phyloP scores from a whole-genome alignment of 1,140 invertebrate species.

The Piezodorus guildinii region DNA sequence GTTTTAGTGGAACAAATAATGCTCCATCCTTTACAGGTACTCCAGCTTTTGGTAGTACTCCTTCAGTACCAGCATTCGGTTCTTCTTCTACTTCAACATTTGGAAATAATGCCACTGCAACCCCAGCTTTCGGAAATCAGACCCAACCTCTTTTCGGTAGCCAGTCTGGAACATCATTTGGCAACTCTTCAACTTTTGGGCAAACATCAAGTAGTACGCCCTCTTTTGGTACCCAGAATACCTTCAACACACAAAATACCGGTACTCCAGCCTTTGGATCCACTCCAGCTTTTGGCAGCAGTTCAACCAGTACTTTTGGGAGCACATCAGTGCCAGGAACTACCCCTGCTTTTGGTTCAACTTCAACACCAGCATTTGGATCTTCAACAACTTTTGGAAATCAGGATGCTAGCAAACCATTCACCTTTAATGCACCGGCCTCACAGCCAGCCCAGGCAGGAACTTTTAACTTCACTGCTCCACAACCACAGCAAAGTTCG shows the following conservation, averaged over 20 bases:
- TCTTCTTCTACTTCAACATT: not conserved
- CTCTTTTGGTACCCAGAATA: not conserved
- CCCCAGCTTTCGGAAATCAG: not conserved
- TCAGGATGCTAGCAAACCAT: not conserved
- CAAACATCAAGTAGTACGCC: not conserved
- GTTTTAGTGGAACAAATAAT: not conserved
- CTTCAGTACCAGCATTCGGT: not conserved
- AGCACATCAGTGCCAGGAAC: not conserved
- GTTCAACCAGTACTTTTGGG: not conserved
- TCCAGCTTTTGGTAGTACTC: not conserved
- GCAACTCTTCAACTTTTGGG: not conserved
- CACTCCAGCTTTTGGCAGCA: constrained; percentile 2
- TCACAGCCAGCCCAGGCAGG: not conserved
- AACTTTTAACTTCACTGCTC: constrained; percentile 3
- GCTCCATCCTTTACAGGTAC: not conserved
- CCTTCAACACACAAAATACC: not conserved
- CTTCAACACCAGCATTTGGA: not conserved
- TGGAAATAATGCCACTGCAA: not conserved
- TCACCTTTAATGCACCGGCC: not conserved
- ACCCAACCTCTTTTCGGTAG: not conserved
- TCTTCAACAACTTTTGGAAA: not conserved
- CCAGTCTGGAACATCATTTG: not conserved
- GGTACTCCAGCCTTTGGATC: constrained; percentile 6
- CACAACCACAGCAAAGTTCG: not conserved
- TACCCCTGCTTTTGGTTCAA: constrained; percentile 9